Percentiles rank a stretch among this genome's conserved stretches.
Conservation (phyloP, 2,113 vertebrate genomes). For the Mustela lutreola region DNA sequence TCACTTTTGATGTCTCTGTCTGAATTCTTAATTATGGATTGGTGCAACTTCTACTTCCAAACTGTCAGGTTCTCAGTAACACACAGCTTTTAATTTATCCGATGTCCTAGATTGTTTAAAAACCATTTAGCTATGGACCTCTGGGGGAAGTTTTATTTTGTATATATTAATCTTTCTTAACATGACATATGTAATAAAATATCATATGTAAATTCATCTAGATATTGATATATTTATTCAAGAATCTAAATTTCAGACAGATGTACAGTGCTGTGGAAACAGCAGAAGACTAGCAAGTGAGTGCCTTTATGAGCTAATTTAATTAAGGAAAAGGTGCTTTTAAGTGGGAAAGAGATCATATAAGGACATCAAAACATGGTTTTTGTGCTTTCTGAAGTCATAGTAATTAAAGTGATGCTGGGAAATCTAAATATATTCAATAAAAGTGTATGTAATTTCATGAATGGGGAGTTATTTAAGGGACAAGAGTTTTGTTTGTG, state of each 20-base stretch:
- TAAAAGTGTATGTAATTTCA: background rate
- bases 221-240: background rate
- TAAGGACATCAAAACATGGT: background rate
- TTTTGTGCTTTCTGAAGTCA: background rate
- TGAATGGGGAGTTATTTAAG: background rate
- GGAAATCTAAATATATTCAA: background rate
- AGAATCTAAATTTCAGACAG: background rate
- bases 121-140: background rate
- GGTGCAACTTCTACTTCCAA: background rate
- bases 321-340: background rate
- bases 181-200: background rate
- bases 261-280: background rate
- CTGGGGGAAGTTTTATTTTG: slow-evolving; percentile 13
- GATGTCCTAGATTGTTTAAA: background rate
- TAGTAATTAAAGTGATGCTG: background rate
- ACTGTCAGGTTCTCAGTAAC: background rate
- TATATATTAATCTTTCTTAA: background rate
- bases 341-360: background rate
- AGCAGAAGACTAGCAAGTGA: background rate
- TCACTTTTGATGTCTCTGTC: background rate
- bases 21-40: background rate
- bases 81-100: background rate
- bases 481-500: background rate
- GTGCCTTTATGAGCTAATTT: background rate
- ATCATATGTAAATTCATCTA: background rate